Evolutionary conservation across 2,888 invertebrate species (phyloP).

Genomic region (Caenorhabditis uteleia): DNA sequence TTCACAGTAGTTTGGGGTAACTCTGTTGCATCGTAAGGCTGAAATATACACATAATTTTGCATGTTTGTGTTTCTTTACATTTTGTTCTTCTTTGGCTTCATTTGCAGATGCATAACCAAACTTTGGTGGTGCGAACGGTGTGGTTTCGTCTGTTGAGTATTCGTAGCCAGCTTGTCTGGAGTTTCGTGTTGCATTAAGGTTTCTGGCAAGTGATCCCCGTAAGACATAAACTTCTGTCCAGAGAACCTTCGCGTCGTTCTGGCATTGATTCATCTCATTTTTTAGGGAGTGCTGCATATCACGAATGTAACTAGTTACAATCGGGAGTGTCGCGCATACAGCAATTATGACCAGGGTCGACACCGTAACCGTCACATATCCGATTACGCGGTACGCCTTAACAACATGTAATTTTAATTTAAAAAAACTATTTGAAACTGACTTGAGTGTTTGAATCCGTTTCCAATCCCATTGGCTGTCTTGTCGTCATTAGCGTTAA

Average conservation of each 20-base stretch:
- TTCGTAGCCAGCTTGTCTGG: conserved; percentile 39
- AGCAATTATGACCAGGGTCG: conserved; percentile 35
- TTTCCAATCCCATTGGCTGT: too few relatives aligned
- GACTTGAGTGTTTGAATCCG: too few relatives aligned
- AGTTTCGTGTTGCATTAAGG: conserved; percentile 18
- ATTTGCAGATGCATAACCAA: conserved; percentile 15
- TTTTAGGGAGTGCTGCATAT: conserved; percentile 39
- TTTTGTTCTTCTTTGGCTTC: conserved; percentile 23
- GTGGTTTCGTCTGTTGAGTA: conserved; percentile 25
- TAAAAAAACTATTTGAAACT: too few relatives aligned
- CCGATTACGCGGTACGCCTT: conserved; percentile 47
- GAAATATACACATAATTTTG: conserved; percentile 9
- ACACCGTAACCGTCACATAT: conserved; percentile 35
- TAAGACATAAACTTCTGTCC: conserved; percentile 31
- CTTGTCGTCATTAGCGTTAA: too few relatives aligned
- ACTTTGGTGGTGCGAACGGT: conserved; percentile 33
- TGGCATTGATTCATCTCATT: conserved; percentile 44
- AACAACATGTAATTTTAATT: too few relatives aligned
- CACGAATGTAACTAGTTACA: conserved; percentile 35
- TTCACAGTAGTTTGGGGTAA: conserved; percentile 6
- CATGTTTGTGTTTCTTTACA: conserved; percentile 6
- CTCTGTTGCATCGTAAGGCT: conserved; percentile 30
- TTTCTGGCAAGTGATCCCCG: conserved; percentile 16
- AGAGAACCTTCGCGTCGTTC: conserved; percentile 26
- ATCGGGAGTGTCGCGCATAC: conserved; percentile 44